Conservation (phyloP, 2,888 invertebrate species). For the Torymus tubicola region DNA sequence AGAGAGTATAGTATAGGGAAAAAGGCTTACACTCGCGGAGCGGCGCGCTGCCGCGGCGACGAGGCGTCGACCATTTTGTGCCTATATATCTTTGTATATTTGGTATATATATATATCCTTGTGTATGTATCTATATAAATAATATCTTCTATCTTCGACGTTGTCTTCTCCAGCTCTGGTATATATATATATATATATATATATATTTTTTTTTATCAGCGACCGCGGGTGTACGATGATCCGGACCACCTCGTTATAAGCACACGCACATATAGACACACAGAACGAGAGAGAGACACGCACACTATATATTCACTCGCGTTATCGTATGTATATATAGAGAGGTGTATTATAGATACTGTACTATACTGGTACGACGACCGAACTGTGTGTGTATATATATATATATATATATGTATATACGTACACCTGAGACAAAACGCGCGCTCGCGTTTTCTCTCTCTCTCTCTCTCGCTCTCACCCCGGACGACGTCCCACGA, state of each 20-base stretch:
- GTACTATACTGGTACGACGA: too few species aligned
- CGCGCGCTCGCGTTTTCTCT: neutral
- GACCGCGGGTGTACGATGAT: too few species aligned
- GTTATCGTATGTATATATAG: neutral
- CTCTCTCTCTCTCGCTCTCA: neutral
- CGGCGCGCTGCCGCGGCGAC: slow-evolving; percentile 26
- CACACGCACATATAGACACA: neutral
- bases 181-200: too few species aligned
- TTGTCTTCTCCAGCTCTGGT: too few species aligned
- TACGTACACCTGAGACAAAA: too few species aligned
- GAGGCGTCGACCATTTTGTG: slow-evolving; percentile 51
- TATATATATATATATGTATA: too few species aligned
- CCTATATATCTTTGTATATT: neutral
- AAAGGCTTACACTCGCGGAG: slow-evolving; percentile 36
- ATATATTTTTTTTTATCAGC: too few species aligned
- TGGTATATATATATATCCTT: too few species aligned
- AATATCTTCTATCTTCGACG: too few species aligned
- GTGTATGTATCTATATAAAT: too few species aligned
- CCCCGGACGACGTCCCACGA: neutral
- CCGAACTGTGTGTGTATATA: too few species aligned
- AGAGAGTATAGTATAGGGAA: neutral
- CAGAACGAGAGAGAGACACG: neutral
- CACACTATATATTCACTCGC: neutral
- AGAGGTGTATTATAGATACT: too few species aligned
- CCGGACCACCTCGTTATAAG: neutral